A percentile compares a stretch with the other conserved stretches of the same genome.
Conservation (phyloP, 2,888 invertebrate genomes). For the Rhodophaea formosa region DNA sequence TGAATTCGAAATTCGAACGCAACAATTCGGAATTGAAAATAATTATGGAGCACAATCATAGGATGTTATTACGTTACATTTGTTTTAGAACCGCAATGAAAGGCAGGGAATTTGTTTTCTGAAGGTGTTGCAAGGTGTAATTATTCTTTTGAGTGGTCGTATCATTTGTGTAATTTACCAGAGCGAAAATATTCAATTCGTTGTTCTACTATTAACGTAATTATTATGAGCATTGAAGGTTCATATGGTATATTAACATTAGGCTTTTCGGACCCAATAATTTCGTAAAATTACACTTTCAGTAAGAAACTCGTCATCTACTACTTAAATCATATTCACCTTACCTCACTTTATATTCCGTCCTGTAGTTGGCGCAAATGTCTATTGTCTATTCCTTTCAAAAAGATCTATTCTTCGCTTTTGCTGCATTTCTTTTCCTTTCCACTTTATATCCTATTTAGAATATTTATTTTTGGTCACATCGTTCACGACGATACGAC, state of each 20-base stretch:
- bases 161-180: slow-evolving; percentile 27
- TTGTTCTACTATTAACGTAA: slow-evolving; percentile 19
- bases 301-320: no score
- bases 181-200: slow-evolving; percentile 15
- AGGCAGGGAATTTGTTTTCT: slow-evolving; percentile 43
- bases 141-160: slow-evolving; percentile 36
- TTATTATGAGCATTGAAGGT: slow-evolving; percentile 17
- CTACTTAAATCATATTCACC: no score
- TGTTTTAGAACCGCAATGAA: slow-evolving; percentile 57
- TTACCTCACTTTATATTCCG: no score
- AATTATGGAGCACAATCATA: slow-evolving; percentile 54
- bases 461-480: no score
- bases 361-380: no score
- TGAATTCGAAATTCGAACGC: slow-evolving; percentile 60
- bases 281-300: not conserved
- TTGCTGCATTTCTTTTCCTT: no score
- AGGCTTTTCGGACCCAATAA: not conserved
- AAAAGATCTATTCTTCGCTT: no score
- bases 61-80: slow-evolving; percentile 56
- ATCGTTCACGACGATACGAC: no score
- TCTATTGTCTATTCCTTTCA: no score
- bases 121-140: slow-evolving; percentile 43
- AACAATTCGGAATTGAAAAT: slow-evolving; percentile 53
- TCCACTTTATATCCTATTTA: no score
- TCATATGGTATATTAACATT: slow-evolving; percentile 13